These are phyloP conservation scores for Pseudochirops corinnae DNA, from an alignment of 2,797 vertebrate species.

Conservation along the genomic window DNA sequence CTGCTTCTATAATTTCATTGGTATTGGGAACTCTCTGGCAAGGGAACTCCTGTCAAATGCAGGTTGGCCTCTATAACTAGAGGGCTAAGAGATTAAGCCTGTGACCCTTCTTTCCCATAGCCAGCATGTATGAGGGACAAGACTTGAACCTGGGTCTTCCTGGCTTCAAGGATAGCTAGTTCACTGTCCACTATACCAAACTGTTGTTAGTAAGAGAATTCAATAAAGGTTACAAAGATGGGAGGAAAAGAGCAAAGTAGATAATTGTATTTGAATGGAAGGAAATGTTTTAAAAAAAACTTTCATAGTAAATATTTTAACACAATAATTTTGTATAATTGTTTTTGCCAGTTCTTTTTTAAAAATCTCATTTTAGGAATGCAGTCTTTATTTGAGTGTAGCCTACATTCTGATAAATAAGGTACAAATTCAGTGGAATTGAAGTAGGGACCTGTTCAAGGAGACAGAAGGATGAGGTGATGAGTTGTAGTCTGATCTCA, in stretches of 20 bases:
- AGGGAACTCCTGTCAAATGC: neutral
- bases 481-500: slow-evolving; percentile 25
- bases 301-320: neutral
- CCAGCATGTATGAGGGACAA: neutral
- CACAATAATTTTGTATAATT: neutral
- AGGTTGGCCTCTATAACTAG: neutral
- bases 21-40: neutral
- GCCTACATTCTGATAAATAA: neutral
- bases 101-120: neutral
- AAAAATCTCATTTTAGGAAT: neutral
- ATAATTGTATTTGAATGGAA: neutral
- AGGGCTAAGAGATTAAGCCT: neutral
- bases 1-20: neutral
- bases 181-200: neutral
- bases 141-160: neutral
- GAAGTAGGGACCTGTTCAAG: slow-evolving; percentile 6
- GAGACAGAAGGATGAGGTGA: slow-evolving; percentile 18
- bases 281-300: neutral
- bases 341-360: neutral
- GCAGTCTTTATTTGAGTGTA: neutral
- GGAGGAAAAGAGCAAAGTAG: neutral
- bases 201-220: neutral
- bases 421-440: neutral
- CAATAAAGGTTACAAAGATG: neutral
- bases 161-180: neutral